Evolutionary conservation across 2,888 invertebrate genomes (phyloP), one percentile per base, ranked within the genome.

Genomic region (Trissoscelio sp.): DNA sequence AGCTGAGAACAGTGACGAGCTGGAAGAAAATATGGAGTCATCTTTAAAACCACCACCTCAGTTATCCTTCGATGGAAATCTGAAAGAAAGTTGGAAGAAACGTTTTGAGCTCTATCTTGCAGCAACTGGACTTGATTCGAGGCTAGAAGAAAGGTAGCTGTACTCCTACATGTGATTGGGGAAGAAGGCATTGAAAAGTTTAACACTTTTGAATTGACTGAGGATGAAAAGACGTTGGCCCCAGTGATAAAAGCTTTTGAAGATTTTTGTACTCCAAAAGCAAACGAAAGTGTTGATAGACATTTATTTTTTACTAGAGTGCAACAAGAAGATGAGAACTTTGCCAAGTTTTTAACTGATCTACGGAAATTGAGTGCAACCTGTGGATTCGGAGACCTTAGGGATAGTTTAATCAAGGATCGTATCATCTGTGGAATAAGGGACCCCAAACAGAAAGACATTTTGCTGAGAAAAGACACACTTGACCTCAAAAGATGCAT

Each of bases 91-190:
- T 44, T 44, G 18, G 44, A 18, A 18, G n/a, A 16, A 7, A 7
- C 3, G 12, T n/a, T n/a, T n/a, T n/a, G n/a, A n/a, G n/a, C n/a
- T n/a, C n/a, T n/a, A n/a, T n/a, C n/a, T n/a, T n/a, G 12, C 2
- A 12, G 2, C 12, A 44, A 18, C 18, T 44, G 12, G 16, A 44
- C 20, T 20, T 46, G 44, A 46, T 0, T 12, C 22, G 48, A 58
- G 12, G 44, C 60, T 14, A 70, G 67, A 34, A 51, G 60, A 18
- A 82, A 83, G 75, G 78, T 83, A n/a, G 83, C 75, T 37, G 78
- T 85, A 51, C 84, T 85, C 34, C 53, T 86, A 22, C 85, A 86
- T 48, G 78, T 84, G 1, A 81, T 85, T 42, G 84, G 84, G 9
- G 66, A 84, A 14, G 86, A 85, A 34, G 85, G 84, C 1, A 20